These are phyloP conservation scores for Andrena camellia DNA, from an alignment of 2,888 invertebrate species.

Conservation along the genomic window DNA sequence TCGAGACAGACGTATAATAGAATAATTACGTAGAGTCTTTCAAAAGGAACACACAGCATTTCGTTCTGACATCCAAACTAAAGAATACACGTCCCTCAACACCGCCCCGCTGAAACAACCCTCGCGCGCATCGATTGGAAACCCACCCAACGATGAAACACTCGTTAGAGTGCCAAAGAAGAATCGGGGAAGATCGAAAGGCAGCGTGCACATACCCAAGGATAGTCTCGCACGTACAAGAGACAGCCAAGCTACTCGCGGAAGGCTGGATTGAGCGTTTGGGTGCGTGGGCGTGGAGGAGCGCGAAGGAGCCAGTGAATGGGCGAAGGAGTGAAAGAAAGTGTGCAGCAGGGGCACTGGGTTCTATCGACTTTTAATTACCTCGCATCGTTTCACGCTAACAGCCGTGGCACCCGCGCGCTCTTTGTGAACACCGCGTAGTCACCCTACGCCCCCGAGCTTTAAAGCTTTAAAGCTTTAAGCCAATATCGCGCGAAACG, in stretches of 20 bases:
- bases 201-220: not conserved
- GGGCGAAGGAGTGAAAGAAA: conserved; percentile 48
- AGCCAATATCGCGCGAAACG: conserved; percentile 60
- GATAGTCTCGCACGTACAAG: not conserved
- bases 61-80: too few species aligned
- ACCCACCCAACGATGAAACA: too few species aligned
- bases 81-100: too few species aligned
- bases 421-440: conserved; percentile 43
- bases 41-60: too few species aligned
- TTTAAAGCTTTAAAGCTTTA: conserved; percentile 22
- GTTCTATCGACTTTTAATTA: conserved; percentile 84
- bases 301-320: conserved; percentile 39
- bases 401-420: conserved; percentile 59
- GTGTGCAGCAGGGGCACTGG: conserved; percentile 75
- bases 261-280: not conserved
- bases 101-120: too few species aligned
- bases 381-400: conserved; percentile 78
- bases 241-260: not conserved
- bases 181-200: not conserved
- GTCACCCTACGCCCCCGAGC: conserved; percentile 48
- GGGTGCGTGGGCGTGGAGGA: conserved; percentile 11
- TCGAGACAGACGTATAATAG: too few species aligned
- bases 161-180: not conserved
- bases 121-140: too few species aligned
- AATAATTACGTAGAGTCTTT: too few species aligned